These are phyloP conservation scores for Leptodactylus fuscus DNA, from an alignment of 2,113 vertebrate genomes.

Conservation along the genomic window DNA sequence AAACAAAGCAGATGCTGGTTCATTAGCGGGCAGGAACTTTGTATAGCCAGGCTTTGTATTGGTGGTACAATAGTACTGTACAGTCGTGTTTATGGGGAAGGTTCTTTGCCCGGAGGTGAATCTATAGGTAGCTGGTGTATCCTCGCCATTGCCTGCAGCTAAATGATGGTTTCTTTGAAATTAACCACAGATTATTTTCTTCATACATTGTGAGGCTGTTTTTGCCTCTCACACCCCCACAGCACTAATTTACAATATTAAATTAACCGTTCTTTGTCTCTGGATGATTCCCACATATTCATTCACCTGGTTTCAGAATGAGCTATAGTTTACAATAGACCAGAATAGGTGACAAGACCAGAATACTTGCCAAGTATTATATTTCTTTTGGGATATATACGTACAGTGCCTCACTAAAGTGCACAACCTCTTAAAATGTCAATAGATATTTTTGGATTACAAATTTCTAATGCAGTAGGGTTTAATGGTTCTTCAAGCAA, in stretches of 20 bases:
- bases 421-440: too few relatives aligned
- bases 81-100: slow-evolving; percentile 15
- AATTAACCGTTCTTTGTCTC: slow-evolving; percentile 44
- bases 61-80: slow-evolving; percentile 42
- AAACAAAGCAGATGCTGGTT: slow-evolving; percentile 60
- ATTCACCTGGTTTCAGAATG: neutral
- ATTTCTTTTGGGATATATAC: neutral
- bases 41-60: slow-evolving; percentile 48
- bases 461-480: too few relatives aligned
- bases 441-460: too few relatives aligned
- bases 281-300: slow-evolving; percentile 17
- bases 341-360: neutral
- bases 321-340: neutral
- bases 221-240: slow-evolving; percentile 57
- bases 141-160: neutral
- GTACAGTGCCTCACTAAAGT: neutral
- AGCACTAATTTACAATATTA: slow-evolving; percentile 27
- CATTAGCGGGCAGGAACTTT: slow-evolving; percentile 39
- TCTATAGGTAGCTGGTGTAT: slow-evolving; percentile 26
- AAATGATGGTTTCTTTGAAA: slow-evolving; percentile 40
- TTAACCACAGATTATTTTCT: slow-evolving; percentile 48
- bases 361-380: neutral
- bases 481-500: too few relatives aligned
- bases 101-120: slow-evolving; percentile 13
- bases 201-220: neutral